Evolutionary conservation across 2,888 invertebrate species (phyloP), one percentile per base, ranked within the genome.

Genomic region (Morinoia aosen): DNA sequence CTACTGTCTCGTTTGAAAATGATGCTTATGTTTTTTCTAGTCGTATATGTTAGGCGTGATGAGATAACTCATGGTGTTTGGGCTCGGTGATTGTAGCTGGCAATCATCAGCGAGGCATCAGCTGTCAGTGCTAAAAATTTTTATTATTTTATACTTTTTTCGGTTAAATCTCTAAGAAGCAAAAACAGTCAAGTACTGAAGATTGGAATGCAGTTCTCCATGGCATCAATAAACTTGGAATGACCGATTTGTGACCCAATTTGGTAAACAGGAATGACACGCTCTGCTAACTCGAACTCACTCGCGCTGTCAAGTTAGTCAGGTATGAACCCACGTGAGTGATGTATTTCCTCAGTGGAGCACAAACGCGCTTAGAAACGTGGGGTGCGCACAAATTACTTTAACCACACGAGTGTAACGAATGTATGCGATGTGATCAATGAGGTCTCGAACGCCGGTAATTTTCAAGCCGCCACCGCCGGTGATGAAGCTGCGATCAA

Each of bases 401-500:
- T 19, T 33, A 76, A 76, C 76, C 76, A 10, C 76, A 76, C 76
- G 76, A 76, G 76, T 76, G 33, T 76, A 33, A 76, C 25, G 76
- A 76, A 76, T 76, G 76, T 76, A 33, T 76, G 76, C 25, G 76
- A 76, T 76, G 76, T 76, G 76, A 76, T 76, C 76, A 76, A 76
- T 76, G 76, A 76, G 76, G 76, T 76, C 76, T 76, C 76, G 33
- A 76, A 76, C 76, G 25, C 76, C 1, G 76, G 76, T 76, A 76
- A 76, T 76, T 76, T 76, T 76, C 76, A 76, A 76, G 76, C 76
- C 76, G 25, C 76, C 76, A 33, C 76, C 33, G 90, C 90, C 48
- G 12, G 48, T 40, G 90, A 90, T 90, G 90, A 90, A 90, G 39
- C 90, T 90, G 90, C 14, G 90, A 90, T 90, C 90, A 90, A 90